Conservation (phyloP, 2,797 vertebrate species). For the Cyclura pinguis region DNA sequence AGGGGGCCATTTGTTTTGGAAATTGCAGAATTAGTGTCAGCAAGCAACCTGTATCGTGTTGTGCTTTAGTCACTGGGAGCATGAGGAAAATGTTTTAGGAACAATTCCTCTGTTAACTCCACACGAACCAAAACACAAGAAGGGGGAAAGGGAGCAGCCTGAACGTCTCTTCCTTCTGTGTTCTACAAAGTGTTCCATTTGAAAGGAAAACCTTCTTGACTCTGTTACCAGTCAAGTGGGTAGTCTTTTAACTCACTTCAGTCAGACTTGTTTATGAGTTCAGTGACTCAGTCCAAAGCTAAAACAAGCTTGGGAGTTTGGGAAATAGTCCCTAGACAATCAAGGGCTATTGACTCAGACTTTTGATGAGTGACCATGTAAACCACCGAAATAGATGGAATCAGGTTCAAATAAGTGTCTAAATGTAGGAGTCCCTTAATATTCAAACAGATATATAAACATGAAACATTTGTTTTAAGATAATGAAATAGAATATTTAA, state of each 20-base stretch:
- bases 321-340: neutral
- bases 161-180: neutral
- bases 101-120: conserved; percentile 3
- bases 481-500: no score
- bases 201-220: conserved; percentile 12
- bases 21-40: conserved; percentile 63
- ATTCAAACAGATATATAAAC: no score
- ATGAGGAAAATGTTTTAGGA: conserved; percentile 1
- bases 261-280: neutral
- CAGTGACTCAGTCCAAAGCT: neutral
- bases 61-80: conserved; percentile 21
- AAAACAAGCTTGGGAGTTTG: neutral
- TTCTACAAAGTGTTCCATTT: neutral
- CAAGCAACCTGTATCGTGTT: conserved; percentile 40
- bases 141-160: neutral
- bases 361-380: neutral
- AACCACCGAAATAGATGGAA: neutral
- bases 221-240: neutral
- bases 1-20: conserved; percentile 60
- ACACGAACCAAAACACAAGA: neutral
- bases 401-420: no score
- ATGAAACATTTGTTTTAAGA: no score
- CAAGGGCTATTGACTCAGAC: neutral
- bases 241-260: conserved; percentile 4
- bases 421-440: no score